Conservation (phyloP, 2,113 vertebrate species). For the Balaeniceps rex region DNA sequence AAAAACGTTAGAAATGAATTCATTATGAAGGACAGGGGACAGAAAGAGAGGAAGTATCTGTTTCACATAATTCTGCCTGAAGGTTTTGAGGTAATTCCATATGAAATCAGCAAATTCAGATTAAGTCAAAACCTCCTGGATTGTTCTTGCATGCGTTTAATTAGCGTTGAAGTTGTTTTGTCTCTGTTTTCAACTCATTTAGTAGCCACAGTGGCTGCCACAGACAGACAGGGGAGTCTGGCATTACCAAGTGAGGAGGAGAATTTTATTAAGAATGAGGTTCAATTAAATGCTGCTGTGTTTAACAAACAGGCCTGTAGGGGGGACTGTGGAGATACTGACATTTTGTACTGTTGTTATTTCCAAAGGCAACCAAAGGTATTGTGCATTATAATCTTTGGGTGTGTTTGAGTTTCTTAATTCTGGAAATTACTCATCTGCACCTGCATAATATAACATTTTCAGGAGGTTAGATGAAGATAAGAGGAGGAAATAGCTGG, state of each 20-base stretch:
- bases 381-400: rapidly evolving
- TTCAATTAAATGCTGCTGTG: too few relatives aligned
- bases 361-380: neutral
- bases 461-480: neutral
- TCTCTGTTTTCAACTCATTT: neutral
- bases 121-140: neutral
- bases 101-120: neutral
- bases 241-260: neutral
- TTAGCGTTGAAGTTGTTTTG: neutral
- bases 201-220: neutral
- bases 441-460: neutral
- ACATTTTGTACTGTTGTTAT: too few relatives aligned
- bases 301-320: neutral
- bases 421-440: neutral
- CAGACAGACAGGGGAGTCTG: neutral
- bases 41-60: neutral
- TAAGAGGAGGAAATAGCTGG: neutral
- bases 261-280: too few relatives aligned
- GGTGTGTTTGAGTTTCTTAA: neutral
- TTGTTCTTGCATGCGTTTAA: neutral
- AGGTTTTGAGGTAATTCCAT: neutral
- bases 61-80: neutral
- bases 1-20: neutral
- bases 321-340: neutral
- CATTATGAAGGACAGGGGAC: neutral